phyloP scores from a whole-genome alignment of 2,113 vertebrate species.

The Phyllostomus hastatus region DNA sequence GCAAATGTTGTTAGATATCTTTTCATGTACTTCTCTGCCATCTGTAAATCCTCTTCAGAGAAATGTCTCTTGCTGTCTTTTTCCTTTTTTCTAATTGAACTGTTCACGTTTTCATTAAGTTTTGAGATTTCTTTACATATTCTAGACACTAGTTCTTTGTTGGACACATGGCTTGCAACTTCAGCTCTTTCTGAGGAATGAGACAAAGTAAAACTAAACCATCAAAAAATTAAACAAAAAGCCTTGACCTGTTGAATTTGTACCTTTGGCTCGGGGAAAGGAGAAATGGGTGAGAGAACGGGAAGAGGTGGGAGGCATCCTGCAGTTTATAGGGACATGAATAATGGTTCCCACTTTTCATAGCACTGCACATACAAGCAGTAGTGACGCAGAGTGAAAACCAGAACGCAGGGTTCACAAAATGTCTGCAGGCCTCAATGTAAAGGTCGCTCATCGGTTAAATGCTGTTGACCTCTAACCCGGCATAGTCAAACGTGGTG shows the following conservation, averaged over 20 bases:
- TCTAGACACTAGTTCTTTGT: background rate
- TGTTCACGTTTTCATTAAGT: background rate
- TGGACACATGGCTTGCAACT: background rate
- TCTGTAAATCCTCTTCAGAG: background rate
- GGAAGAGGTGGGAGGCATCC: background rate
- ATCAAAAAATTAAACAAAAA: background rate
- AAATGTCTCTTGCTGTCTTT: background rate
- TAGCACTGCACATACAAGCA: background rate
- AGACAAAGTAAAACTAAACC: background rate
- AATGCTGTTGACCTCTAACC: background rate
- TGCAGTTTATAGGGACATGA: background rate
- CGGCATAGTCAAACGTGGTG: rapidly evolving
- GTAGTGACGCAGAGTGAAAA: background rate
- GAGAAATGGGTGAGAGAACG: background rate
- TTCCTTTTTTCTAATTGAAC: background rate
- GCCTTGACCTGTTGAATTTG: background rate
- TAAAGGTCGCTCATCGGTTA: background rate
- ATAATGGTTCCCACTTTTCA: background rate
- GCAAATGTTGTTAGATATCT: background rate
- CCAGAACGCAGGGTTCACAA: rapidly evolving
- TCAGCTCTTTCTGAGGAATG: background rate
- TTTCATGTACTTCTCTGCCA: background rate
- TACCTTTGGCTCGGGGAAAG: background rate
- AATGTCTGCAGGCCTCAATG: background rate
- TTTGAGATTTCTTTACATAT: constrained; percentile 27